Conservation (phyloP, 2,888 invertebrate genomes). For the Petrolisthes manimaculis region DNA sequence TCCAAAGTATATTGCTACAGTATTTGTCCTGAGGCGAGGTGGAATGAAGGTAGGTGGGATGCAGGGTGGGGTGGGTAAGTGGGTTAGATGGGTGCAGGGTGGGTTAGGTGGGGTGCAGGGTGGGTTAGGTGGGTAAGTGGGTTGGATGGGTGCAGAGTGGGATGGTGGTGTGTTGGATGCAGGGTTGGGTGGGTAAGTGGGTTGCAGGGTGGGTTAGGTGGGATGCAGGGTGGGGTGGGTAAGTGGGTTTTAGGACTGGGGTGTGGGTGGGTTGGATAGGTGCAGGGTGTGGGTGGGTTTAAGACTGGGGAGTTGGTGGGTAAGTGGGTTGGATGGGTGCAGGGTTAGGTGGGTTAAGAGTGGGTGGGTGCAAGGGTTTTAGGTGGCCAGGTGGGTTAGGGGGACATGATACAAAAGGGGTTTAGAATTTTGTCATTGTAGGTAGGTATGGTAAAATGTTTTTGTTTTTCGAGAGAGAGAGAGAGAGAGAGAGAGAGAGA, state of each 20-base stretch:
- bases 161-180: background rate
- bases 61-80: too few species aligned
- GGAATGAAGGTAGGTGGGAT: too few species aligned
- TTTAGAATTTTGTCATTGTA: background rate
- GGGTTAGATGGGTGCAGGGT: too few species aligned
- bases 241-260: too few species aligned
- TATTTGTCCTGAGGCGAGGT: too few species aligned
- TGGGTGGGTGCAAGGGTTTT: background rate
- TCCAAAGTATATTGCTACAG: too few species aligned
- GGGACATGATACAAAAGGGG: background rate
- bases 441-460: background rate
- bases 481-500: constrained; percentile 25
- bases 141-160: background rate
- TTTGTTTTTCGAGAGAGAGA: background rate
- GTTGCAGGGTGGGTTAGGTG: background rate
- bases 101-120: too few species aligned
- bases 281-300: background rate
- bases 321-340: background rate
- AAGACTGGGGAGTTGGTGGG: background rate
- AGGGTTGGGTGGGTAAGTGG: background rate
- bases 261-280: background rate
- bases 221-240: background rate
- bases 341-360: background rate
- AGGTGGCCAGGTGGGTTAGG: background rate
- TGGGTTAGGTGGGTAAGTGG: background rate